Evolutionary conservation across 2,113 vertebrate genomes (phyloP).

Genomic region (Nansenia antarctica): DNA sequence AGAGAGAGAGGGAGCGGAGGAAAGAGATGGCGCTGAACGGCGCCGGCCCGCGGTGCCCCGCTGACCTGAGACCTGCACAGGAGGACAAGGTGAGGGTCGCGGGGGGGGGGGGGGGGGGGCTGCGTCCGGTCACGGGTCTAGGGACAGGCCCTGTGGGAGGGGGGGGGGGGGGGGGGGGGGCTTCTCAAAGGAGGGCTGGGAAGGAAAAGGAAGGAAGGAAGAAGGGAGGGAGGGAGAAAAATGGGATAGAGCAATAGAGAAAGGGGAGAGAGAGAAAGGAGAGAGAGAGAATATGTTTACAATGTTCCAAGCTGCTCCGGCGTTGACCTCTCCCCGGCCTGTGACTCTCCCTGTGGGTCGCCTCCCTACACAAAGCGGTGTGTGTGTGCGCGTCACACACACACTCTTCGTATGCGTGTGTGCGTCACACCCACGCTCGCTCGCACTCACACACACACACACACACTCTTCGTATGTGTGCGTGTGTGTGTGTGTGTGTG

Average conservation of each 20-base stretch:
- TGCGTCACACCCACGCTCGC: too few species aligned
- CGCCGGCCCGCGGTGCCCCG: conserved; percentile 26
- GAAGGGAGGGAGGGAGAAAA: conserved; percentile 9
- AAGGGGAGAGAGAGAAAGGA: conserved; percentile 21
- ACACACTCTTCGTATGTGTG: conserved; percentile 10
- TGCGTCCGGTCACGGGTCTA: conserved; percentile 34
- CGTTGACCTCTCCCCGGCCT: conserved; percentile 64
- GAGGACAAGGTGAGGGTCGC: conserved; percentile 76
- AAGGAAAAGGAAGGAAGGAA: conserved; percentile 41
- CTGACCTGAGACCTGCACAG: conserved; percentile 52
- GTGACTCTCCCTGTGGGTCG: conserved; percentile 57
- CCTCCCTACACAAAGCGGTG: conserved; percentile 29
- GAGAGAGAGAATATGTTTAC: conserved; percentile 69
- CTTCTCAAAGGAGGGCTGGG: neutral
- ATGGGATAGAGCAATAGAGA: conserved; percentile 25
- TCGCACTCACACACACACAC: too few species aligned
- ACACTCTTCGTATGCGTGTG: conserved; percentile 48
- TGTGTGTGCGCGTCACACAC: conserved; percentile 34
- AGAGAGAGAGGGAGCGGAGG: conserved; percentile 70
- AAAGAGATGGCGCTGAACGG: conserved; percentile 55
- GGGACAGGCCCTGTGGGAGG: conserved; percentile 11
- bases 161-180: neutral
- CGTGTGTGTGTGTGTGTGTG: conserved; percentile 1
- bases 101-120: conserved; percentile 1
- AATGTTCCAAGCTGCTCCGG: conserved; percentile 71